phyloP scores from a whole-genome alignment of 2,888 invertebrate species.

The Automeris io region DNA sequence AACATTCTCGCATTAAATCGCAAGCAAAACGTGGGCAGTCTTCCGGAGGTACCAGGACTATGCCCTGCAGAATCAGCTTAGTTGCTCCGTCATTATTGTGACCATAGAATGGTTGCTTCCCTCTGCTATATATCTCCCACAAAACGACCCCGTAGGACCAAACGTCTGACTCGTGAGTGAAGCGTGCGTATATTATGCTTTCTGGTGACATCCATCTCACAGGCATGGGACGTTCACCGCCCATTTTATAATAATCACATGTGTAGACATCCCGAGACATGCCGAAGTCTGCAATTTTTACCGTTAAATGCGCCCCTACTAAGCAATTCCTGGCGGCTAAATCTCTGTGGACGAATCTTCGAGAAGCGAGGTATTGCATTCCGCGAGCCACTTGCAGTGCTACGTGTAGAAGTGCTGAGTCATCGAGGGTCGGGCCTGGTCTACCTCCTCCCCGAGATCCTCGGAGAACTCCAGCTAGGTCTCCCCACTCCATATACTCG shows the following conservation, averaged over 20 bases:
- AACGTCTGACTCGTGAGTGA: slow-evolving; percentile 93
- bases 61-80: slow-evolving; percentile 86
- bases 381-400: slow-evolving; percentile 86
- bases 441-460: slow-evolving; percentile 68
- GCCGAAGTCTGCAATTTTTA: slow-evolving; percentile 96
- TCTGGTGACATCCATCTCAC: slow-evolving; percentile 98
- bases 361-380: slow-evolving; percentile 88
- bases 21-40: slow-evolving; percentile 84
- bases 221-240: slow-evolving; percentile 88
- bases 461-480: slow-evolving; percentile 87
- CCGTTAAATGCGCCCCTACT: slow-evolving; percentile 84
- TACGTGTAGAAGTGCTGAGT: slow-evolving; percentile 70
- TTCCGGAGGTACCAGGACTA: slow-evolving; percentile 87
- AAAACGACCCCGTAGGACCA: slow-evolving; percentile 96
- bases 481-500: slow-evolving; percentile 93
- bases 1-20: slow-evolving; percentile 87
- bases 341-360: slow-evolving; percentile 91
- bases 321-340: slow-evolving; percentile 91
- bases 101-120: slow-evolving; percentile 95
- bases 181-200: slow-evolving; percentile 91
- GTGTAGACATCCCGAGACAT: slow-evolving; percentile 93
- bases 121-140: slow-evolving; percentile 95
- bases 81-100: slow-evolving; percentile 92
- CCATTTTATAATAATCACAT: slow-evolving; percentile 93
- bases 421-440: slow-evolving; percentile 72